phyloP scores from a whole-genome alignment of 2,888 invertebrate genomes.

The Spatulosminthurus flaviceps region DNA sequence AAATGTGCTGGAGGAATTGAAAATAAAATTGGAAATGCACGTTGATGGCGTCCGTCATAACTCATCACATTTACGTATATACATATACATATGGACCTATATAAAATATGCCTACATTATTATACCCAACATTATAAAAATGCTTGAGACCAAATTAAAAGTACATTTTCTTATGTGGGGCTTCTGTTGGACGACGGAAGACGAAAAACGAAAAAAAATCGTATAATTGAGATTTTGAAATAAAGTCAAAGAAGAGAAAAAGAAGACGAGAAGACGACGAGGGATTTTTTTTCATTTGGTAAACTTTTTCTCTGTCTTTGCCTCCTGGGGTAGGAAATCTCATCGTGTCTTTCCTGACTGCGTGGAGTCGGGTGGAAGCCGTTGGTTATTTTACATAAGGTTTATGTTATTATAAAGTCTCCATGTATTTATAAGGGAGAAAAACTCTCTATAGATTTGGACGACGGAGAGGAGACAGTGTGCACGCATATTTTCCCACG shows the following conservation, averaged over 20 bases:
- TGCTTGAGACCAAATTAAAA: too few relatives aligned
- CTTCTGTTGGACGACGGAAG: neutral
- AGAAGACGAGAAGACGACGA: too few relatives aligned
- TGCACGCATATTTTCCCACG: conserved; percentile 37
- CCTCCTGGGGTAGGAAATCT: conserved; percentile 39
- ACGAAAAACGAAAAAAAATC: neutral
- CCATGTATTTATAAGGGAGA: neutral
- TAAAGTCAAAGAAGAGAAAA: neutral
- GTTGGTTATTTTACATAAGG: neutral
- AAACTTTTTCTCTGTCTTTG: conserved; percentile 10
- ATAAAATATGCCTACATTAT: neutral
- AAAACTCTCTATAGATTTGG: neutral
- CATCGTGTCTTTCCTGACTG: conserved; percentile 21
- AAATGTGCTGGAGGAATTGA: neutral
- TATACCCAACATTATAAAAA: too few relatives aligned
- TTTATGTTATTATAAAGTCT: too few relatives aligned
- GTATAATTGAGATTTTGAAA: conserved; percentile 18
- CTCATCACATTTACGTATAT: conserved; percentile 3
- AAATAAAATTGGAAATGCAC: conserved; percentile 14
- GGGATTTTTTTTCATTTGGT: neutral
- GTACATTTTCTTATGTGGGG: neutral
- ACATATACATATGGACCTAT: neutral
- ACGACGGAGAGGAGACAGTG: neutral
- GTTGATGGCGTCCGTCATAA: neutral
- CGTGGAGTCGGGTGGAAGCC: neutral